A percentile compares a stretch with the other conserved stretches of the same genome.
phyloP scores from a whole-genome alignment of 2,797 vertebrate species.

The Lepidocolaptes lacrymiger region DNA sequence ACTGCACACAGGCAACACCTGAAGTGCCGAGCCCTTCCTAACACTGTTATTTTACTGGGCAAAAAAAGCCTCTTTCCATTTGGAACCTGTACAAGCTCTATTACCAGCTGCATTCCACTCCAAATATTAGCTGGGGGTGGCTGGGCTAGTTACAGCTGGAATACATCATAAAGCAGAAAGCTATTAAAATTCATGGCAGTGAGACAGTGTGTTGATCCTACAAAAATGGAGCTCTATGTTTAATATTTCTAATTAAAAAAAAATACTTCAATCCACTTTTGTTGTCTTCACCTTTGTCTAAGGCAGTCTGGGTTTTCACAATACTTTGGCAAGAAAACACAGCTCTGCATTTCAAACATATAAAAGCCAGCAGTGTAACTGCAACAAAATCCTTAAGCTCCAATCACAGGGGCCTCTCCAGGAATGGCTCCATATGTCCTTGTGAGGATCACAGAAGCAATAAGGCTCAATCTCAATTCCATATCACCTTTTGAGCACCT shows the following conservation, averaged over 20 bases:
- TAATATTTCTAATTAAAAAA: slow-evolving; percentile 59
- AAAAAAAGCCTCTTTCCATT: slow-evolving; percentile 29
- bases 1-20: slow-evolving; percentile 71
- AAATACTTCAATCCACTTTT: slow-evolving; percentile 57
- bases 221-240: slow-evolving; percentile 49
- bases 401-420: slow-evolving; percentile 23
- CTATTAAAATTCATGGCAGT: slow-evolving; percentile 53
- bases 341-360: slow-evolving; percentile 25
- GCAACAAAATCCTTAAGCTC: slow-evolving; percentile 49
- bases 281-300: slow-evolving; percentile 66
- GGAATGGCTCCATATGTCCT: slow-evolving; percentile 35
- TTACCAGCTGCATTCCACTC: slow-evolving; percentile 68
- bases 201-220: slow-evolving; percentile 57
- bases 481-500: not conserved
- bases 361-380: slow-evolving; percentile 39
- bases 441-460: slow-evolving; percentile 20
- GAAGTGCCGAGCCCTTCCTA: slow-evolving; percentile 48
- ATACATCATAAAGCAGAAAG: slow-evolving; percentile 66
- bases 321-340: slow-evolving; percentile 38
- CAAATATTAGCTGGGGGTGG: slow-evolving; percentile 65
- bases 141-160: slow-evolving; percentile 71
- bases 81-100: slow-evolving; percentile 60
- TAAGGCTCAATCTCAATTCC: not conserved
- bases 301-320: slow-evolving; percentile 64
- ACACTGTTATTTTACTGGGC: slow-evolving; percentile 45